Evolutionary conservation across 2,113 vertebrate genomes (phyloP), one percentile per base, ranked within the genome.

Genomic region (Lates calcarifer): DNA sequence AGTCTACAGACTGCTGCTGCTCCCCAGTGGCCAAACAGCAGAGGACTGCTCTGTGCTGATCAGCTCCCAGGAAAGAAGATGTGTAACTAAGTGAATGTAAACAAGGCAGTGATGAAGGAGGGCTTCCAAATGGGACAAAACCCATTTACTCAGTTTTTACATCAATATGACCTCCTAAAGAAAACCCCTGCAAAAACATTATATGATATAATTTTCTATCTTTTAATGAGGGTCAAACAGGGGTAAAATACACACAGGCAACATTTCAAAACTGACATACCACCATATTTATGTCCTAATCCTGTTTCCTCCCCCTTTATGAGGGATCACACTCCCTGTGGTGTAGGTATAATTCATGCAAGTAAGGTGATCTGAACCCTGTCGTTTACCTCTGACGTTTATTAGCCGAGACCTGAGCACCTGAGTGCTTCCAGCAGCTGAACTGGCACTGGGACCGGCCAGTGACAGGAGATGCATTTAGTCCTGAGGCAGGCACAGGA

Each of bases 381-480:
- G 31, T 41, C 0, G 11, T 75, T 47, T 29, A 35, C 47, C 39
- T 81, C 45, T 66, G 63, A 49, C 37, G 35, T 65, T 71, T 68
- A 68, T 64, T 58, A 11, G 62, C 41, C 18, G 12, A 73, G 72
- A 87, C 66, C 73, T 63, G 75, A 86, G 80, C 92, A 91, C 90
- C 89, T 93, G 91, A 93, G 90, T 56, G 86, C 70, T 45, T 83
- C 78, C 85, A 92, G 89, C 93, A 94, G 90, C 91, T 94, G 94
- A 94, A 87, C 89, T 93, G 92, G 93, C 91, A 93, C 80, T 5
- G 84, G 24, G 66, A 74, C 49, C 71, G 63, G 68, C 61, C 82
- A 67, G 82, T 88, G 90, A 95, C 91, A 94, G 93, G 92, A 90
- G 93, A 79, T 82, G 92, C 93, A 93, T 95, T 95, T 92, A 95